These are phyloP conservation scores for Ips typographus DNA, from an alignment of 1,140 invertebrate species.

Conservation along the genomic window DNA sequence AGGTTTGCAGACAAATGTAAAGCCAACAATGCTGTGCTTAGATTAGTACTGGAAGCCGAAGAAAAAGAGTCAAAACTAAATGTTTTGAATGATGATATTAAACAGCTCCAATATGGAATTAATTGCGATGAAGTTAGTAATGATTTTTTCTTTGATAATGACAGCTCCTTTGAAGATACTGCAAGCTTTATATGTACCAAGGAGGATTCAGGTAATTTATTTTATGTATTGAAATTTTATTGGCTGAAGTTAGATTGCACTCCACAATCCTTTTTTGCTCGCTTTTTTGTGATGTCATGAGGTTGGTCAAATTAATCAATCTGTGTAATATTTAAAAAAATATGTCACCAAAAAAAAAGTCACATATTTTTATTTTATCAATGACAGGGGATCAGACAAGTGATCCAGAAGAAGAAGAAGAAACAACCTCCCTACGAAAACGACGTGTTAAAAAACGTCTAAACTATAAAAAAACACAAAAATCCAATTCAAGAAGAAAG, in stretches of 20 bases:
- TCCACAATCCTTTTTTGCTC: no score
- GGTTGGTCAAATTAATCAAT: neutral
- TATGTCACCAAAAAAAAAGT: no score
- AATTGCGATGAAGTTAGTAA: conserved; percentile 11
- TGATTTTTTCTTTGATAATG: conserved; percentile 16
- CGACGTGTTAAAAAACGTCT: conserved; percentile 1
- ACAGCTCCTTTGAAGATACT: conserved; percentile 25
- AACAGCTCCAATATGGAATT: conserved; percentile 11
- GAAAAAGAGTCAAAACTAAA: conserved; percentile 18
- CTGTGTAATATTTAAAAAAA: neutral
- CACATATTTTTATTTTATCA: neutral
- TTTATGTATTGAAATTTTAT: no score
- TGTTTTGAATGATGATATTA: conserved; percentile 18
- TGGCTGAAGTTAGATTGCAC: no score
- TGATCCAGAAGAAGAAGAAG: conserved; percentile 21
- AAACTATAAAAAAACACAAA: conserved; percentile 6
- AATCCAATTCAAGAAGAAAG: conserved; percentile 14
- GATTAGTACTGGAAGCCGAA: conserved; percentile 25
- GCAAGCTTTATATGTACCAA: conserved; percentile 17
- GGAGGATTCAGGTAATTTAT: neutral
- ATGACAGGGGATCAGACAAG: conserved; percentile 12
- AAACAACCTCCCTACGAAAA: neutral
- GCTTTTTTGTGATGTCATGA: no score
- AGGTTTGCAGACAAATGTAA: conserved; percentile 34
- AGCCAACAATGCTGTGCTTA: conserved; percentile 28